Evolutionary conservation across 2,113 vertebrate species (phyloP).

Genomic region (Thamnaconus septentrionalis): DNA sequence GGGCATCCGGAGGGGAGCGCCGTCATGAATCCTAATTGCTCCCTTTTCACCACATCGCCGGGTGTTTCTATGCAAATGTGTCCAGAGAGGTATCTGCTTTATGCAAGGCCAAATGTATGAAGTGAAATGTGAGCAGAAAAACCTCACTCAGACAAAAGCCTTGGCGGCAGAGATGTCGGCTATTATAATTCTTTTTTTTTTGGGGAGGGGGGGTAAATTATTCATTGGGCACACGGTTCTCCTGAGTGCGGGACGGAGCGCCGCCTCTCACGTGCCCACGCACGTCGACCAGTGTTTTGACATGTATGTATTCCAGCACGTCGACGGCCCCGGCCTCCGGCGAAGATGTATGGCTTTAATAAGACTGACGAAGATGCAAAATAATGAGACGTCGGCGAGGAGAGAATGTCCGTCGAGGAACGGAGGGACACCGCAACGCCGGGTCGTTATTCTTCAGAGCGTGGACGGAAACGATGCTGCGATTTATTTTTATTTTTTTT

Average conservation of each 20-base stretch:
- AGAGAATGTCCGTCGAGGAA: slow-evolving; percentile 37
- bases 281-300: slow-evolving; percentile 56
- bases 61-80: slow-evolving; percentile 76
- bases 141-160: slow-evolving; percentile 64
- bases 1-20: slow-evolving; percentile 64
- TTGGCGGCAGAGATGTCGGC: slow-evolving; percentile 40
- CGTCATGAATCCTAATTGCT: slow-evolving; percentile 76
- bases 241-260: slow-evolving; percentile 48
- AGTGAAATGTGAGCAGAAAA: slow-evolving; percentile 49
- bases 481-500: slow-evolving; percentile 20
- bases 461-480: too few relatives aligned
- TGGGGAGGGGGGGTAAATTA: slow-evolving; percentile 57
- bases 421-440: slow-evolving; percentile 9
- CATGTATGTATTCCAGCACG: slow-evolving; percentile 57
- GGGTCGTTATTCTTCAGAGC: too few relatives aligned
- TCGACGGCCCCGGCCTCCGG: slow-evolving; percentile 45
- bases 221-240: slow-evolving; percentile 68
- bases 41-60: slow-evolving; percentile 63
- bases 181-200: slow-evolving; percentile 61
- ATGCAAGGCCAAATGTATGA: slow-evolving; percentile 62
- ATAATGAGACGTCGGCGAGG: slow-evolving; percentile 63
- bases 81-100: slow-evolving; percentile 63
- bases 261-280: slow-evolving; percentile 42
- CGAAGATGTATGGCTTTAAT: slow-evolving; percentile 70
- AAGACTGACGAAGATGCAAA: slow-evolving; percentile 66